Conservation (phyloP, 2,113 vertebrate genomes). For the Ancistrus triradiatus region DNA sequence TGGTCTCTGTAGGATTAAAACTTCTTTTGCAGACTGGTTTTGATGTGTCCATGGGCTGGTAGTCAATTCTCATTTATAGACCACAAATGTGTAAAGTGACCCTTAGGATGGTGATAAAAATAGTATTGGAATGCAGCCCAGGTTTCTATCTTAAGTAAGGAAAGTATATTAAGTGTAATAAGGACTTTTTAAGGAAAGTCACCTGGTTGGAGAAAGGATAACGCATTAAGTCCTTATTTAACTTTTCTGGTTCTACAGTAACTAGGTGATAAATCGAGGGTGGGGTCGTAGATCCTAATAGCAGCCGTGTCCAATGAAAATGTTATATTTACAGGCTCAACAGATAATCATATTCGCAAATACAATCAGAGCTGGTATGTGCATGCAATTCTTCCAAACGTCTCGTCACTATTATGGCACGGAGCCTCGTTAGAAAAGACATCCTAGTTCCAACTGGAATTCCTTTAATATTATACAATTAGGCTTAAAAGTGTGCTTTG, state of each 20-base stretch:
- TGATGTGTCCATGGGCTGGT: too few relatives aligned
- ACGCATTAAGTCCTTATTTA: slow-evolving; percentile 2
- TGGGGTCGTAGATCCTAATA: too few relatives aligned
- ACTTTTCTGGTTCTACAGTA: background rate
- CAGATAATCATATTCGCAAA: slow-evolving; percentile 53
- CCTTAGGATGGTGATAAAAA: too few relatives aligned
- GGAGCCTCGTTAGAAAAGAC: background rate
- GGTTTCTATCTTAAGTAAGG: too few relatives aligned
- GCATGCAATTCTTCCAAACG: slow-evolving; percentile 75
- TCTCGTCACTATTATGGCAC: slow-evolving; percentile 56
- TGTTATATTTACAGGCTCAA: slow-evolving; percentile 56
- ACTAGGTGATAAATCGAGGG: too few relatives aligned
- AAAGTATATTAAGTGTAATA: too few relatives aligned
- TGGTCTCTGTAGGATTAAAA: too few relatives aligned
- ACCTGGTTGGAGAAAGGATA: too few relatives aligned
- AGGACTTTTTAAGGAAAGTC: background rate
- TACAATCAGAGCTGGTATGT: slow-evolving; percentile 71
- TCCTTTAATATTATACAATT: slow-evolving; percentile 21
- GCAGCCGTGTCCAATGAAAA: slow-evolving; percentile 24
- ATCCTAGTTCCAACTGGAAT: background rate
- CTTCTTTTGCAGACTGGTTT: too few relatives aligned
- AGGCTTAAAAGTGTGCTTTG: slow-evolving; percentile 51
- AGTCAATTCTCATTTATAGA: too few relatives aligned
- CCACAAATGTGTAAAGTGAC: too few relatives aligned
- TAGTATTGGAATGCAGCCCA: too few relatives aligned